Base-by-base conservation (phyloP, 2,888 invertebrate genomes). In the Cryptocephalus moraei region DNA sequence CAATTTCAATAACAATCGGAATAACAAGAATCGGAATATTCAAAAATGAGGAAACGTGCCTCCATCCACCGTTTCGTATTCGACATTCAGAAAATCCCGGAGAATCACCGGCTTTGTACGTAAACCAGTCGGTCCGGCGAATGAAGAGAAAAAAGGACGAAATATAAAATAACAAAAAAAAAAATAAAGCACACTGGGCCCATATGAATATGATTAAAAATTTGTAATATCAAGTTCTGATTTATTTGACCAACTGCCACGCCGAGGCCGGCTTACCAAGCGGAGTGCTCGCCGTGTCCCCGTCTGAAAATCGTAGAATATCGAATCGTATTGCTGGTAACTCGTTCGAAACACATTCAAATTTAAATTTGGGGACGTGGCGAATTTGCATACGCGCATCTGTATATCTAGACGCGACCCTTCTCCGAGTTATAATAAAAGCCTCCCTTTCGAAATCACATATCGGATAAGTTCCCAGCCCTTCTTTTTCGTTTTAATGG, bases 401-500 rank as follows among this genome's bases (percentile, higher is more conserved):
- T 59, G 59, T 57, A 57, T 55, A 49, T 51, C 53, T 55, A 45
- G 48, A 50, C 42, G 32, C 57, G 52, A 56, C 61, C 60, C 56
- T 58, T 49, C 22, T 22, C 22, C 22, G 22, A 55, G 56, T 57
- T 58, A 54, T 48, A 52, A 50, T 46, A 53, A 59, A 61, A 58
- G 59, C 57, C 58, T 60, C 61, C 61, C 58, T 58, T 22, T 59
- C 57, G 53, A 56, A 57, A 50, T 50, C 49, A 55, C 52, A 53
- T 55, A 55, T 55, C 52, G 52, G 50, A 55, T 13, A 13, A 49
- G 50, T 49, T 47, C 49, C 53, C 49, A 44, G 54, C 59, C 58
- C 59, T 59, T 59, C 60, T 61, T 62, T 61, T 59, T 59, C 55
- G 49, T 59, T 62, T 62, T 62, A 62, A 62, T 62, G 60, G 62